These are phyloP conservation scores for Helicoverpa armigera DNA, from an alignment of 1,140 invertebrate genomes.

Conservation along the genomic window DNA sequence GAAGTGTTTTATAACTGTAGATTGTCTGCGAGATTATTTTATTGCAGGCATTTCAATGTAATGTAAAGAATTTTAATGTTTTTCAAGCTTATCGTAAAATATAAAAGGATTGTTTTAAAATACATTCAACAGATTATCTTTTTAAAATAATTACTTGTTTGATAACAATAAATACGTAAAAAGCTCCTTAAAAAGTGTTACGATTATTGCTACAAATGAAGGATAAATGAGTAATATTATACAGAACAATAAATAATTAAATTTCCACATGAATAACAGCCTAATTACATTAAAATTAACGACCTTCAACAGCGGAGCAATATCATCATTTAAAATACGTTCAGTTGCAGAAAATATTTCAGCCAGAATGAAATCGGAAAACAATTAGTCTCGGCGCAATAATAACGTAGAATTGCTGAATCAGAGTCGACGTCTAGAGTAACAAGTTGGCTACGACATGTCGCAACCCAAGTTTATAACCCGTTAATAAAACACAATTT, in stretches of 20 bases:
- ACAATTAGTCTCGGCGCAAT: conserved; percentile 78
- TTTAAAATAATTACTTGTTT: no score
- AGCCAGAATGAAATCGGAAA: conserved; percentile 68
- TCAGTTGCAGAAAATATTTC: conserved; percentile 61
- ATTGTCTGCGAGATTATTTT: conserved; percentile 21
- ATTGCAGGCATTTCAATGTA: not conserved
- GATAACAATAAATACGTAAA: no score
- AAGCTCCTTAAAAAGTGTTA: no score
- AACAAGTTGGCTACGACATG: conserved; percentile 83
- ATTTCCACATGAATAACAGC: conserved; percentile 12
- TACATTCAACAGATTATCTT: no score
- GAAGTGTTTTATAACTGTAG: not conserved
- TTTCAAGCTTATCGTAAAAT: not conserved
- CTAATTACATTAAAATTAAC: conserved; percentile 14
- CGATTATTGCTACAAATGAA: not conserved
- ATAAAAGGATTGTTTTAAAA: not conserved
- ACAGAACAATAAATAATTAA: not conserved
- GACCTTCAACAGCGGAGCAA: conserved; percentile 6
- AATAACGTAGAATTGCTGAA: conserved; percentile 75
- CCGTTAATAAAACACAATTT: conserved; percentile 85
- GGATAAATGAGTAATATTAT: not conserved
- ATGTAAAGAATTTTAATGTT: not conserved
- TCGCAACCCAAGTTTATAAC: conserved; percentile 82
- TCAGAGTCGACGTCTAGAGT: conserved; percentile 69
- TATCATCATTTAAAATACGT: conserved; percentile 55